These are phyloP conservation scores for Pangasianodon hypophthalmus DNA, from an alignment of 2,113 vertebrate genomes.

Conservation along the genomic window DNA sequence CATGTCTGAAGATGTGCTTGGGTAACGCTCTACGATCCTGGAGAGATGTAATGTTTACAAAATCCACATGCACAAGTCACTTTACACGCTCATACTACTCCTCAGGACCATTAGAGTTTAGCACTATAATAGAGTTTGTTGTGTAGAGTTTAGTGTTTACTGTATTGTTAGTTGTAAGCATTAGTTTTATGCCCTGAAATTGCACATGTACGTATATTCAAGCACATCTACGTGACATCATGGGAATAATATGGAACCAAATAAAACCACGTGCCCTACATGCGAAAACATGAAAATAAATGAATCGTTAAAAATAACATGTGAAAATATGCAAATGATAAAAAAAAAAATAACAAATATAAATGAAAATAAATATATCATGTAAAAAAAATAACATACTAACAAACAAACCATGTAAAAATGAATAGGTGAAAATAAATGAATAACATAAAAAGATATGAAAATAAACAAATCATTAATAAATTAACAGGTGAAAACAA, in stretches of 20 bases:
- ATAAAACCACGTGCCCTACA: not conserved
- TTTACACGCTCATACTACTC: not conserved
- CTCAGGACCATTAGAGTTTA: not conserved
- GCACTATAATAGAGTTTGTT: not conserved
- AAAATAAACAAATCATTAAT: not conserved
- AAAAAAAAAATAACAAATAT: not conserved
- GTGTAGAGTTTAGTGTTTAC: not conserved
- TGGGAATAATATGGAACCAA: not conserved
- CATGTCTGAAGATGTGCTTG: not conserved
- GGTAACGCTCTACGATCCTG: not conserved
- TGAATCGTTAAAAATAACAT: not conserved
- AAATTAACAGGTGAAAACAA: not conserved
- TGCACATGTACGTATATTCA: not conserved
- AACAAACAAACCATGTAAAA: not conserved
- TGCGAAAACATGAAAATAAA: not conserved
- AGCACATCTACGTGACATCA: not conserved
- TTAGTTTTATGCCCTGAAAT: not conserved
- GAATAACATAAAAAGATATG: not conserved
- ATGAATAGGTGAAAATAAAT: not conserved
- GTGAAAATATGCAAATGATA: not conserved
- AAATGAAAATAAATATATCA: not conserved
- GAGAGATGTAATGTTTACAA: not conserved
- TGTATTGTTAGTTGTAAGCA: not conserved
- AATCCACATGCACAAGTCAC: not conserved
- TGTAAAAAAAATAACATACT: not conserved